A percentile compares a stretch with the other conserved stretches of the same genome.
Conservation (phyloP, 2,888 invertebrate genomes). For the Drosophila aldrichi region DNA sequence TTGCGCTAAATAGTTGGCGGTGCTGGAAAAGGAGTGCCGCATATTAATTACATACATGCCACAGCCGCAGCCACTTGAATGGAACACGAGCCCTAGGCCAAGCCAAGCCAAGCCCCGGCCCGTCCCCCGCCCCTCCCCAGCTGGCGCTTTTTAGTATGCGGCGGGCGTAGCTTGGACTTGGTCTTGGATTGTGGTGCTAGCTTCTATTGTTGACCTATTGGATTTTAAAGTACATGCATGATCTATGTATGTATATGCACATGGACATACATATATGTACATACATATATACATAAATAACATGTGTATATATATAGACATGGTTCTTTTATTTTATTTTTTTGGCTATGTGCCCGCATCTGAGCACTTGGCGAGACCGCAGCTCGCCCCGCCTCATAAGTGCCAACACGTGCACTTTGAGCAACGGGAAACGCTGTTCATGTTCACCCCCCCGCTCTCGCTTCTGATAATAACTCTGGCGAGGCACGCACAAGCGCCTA, state of each 20-base stretch:
- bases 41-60: slow-evolving; percentile 75
- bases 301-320: background rate
- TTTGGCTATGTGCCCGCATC: slow-evolving; percentile 71
- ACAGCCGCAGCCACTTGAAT: slow-evolving; percentile 59
- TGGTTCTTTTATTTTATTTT: background rate
- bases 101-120: slow-evolving; percentile 27
- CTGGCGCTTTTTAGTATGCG: slow-evolving; percentile 61
- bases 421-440: slow-evolving; percentile 51
- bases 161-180: slow-evolving; percentile 28
- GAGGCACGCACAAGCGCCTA: slow-evolving; percentile 10
- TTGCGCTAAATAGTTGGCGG: slow-evolving; percentile 66
- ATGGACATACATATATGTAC: background rate
- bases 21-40: slow-evolving; percentile 74
- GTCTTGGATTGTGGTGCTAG: slow-evolving; percentile 1
- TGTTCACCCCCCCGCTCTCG: slow-evolving; percentile 20
- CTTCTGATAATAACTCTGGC: slow-evolving; percentile 51
- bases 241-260: background rate
- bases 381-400: slow-evolving; percentile 37
- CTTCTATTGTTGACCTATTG: slow-evolving; percentile 37
- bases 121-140: slow-evolving; percentile 2
- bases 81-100: slow-evolving; percentile 56
- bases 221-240: slow-evolving; percentile 13
- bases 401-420: slow-evolving; percentile 73
- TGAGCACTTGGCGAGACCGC: slow-evolving; percentile 56
- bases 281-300: background rate